A percentile compares a stretch with the other conserved stretches of the same genome.
phyloP scores from a whole-genome alignment of 2,797 vertebrate species.

The Acanthopagrus latus region DNA sequence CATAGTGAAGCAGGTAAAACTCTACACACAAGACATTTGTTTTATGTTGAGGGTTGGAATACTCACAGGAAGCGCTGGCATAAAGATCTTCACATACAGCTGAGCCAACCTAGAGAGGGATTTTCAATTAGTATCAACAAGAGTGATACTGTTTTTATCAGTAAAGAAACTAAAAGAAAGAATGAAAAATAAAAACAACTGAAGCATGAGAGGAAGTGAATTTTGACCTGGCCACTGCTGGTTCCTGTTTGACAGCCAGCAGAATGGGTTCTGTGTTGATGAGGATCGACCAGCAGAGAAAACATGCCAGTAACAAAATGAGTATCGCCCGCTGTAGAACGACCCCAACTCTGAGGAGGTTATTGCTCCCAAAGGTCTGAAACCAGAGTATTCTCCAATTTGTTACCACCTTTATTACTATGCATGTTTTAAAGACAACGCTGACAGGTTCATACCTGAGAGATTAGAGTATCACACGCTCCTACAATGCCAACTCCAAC shows the following conservation, averaged over 20 bases:
- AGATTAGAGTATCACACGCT: slow-evolving; percentile 89
- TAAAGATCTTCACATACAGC: slow-evolving; percentile 92
- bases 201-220: not conserved
- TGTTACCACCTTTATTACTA: no score
- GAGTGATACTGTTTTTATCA: no score
- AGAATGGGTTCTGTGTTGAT: slow-evolving; percentile 90
- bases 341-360: slow-evolving; percentile 88
- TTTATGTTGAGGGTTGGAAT: not conserved
- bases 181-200: not conserved
- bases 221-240: slow-evolving; percentile 87
- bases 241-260: slow-evolving; percentile 86
- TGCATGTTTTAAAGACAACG: no score
- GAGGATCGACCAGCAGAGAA: slow-evolving; percentile 93
- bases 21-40: not conserved
- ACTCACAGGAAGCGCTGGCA: slow-evolving; percentile 95
- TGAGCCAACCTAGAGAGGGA: slow-evolving; percentile 87
- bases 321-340: slow-evolving; percentile 88
- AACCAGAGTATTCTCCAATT: not conserved
- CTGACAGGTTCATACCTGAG: slow-evolving; percentile 75
- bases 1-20: not conserved
- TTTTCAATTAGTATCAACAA: slow-evolving; percentile 4
- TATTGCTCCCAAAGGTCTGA: slow-evolving; percentile 88
- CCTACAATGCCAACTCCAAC: slow-evolving; percentile 88
- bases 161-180: not conserved
- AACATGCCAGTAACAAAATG: slow-evolving; percentile 90